Evolutionary conservation across 2,113 vertebrate species (phyloP), one percentile per base, ranked within the genome.

Genomic region (Camelus dromedarius): DNA sequence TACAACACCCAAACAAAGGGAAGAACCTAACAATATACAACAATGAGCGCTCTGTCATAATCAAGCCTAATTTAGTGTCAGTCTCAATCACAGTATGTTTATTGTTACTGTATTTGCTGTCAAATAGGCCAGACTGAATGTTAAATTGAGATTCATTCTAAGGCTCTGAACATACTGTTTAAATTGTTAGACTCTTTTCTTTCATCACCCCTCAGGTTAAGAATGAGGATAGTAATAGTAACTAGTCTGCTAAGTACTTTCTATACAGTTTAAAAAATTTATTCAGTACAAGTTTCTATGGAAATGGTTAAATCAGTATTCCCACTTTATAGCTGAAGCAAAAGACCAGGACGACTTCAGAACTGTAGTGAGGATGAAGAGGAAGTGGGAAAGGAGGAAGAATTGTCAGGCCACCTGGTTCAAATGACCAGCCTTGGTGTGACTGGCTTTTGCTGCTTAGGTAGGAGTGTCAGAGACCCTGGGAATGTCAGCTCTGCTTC

Each of bases 131-230:
- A 89, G 35, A 73, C 26, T 88, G 28, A 93, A 95, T 89, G 35
- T 69, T 92, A 93, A 76, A 77, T 72, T 85, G 85, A 94, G 46
- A 79, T 80, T 94, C 42, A 77, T 79, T 73, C 67, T 80, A 89
- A 96, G 42, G 35, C 50, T 89, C 52, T 96, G 89, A 93, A 79
- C 8, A 77, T 58, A 77, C 18, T 30, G 14, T 79, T 85, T 85
- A 93, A 52, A 66, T 81, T 67, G 26, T 95, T 89, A 89, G 62
- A n/a, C 20, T 85, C 28, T 93, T 93, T 93, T 67, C 8, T 62
- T 28, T 96, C 24, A 60, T 88, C 28, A 46, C 58, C 46, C 18
- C 79, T 58, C 56, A 81, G 91, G 64, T 94, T 91, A 85, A 93
- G 82, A 96, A 79, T 73, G 85, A 76, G 64, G 79, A 87, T 7